Evolutionary conservation across 2,888 invertebrate species (phyloP), one percentile per base, ranked within the genome.

Genomic region (Drosophila nigricruria): DNA sequence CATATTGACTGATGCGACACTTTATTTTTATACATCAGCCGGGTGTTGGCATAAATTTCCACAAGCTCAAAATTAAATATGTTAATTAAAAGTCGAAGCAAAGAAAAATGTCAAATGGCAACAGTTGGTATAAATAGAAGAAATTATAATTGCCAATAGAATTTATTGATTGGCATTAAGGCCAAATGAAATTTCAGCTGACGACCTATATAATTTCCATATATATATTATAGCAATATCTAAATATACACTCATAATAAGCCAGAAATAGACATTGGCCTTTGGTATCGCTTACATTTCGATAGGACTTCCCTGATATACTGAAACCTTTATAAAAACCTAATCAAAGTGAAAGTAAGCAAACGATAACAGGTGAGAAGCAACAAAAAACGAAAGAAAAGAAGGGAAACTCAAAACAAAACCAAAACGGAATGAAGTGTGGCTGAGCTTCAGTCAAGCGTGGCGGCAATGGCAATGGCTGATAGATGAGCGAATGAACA

Each of bases 1-100:
- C 50, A 54, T 45, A 70, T 67, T 73, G 74, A 68, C 85, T 81
- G 80, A 68, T 69, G 57, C 38, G 61, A 66, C 73, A 69, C 69
- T 81, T 72, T 66, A 81, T 63, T 80, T 59, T 63, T 47, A 62
- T 52, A 68, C 61, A 38, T 38, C 40, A 16, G 47, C 49, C 57
- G 23, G 23, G 34, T 18, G 61, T 59, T 62, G 38, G 79, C 75
- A 79, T 75, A 73, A 57, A 75, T 75, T 69, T 32, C 34, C 25
- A 20, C 38, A 12, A 18, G 42, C 34, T 52, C 45, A 14, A 8
- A 23, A 38, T 20, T 57, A n/a, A 82, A 85, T 65, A 85, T 73
- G 72, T 52, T 75, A 79, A 79, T 72, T 75, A 66, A 67, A 63
- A 43, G 32, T 25, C 47, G 1, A 27, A 42, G 47, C 47, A 61